Base-by-base conservation (phyloP, 2,888 invertebrate species). In the Athalia rosae region DNA sequence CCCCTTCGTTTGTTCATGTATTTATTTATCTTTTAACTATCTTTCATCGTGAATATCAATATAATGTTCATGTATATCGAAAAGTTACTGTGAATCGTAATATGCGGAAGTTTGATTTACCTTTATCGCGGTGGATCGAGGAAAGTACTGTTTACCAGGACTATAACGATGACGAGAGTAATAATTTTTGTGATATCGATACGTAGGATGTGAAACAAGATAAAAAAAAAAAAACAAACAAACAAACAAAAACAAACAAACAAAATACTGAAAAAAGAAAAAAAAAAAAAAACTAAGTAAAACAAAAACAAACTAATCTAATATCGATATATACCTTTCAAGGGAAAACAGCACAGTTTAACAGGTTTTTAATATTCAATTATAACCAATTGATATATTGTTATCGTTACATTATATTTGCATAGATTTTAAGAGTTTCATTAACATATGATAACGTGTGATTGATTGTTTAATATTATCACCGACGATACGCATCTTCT, bases 331-430 rank as follows among this genome's bases (percentile, higher is more conserved):
- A 50, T 48, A 48, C 13, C 28, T 53, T 9, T 71, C 58, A 71
- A 71, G 56, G 58, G 71, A 71, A 13, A 71, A 56, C 71, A 71
- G 28, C 74, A 61, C 48, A 74, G 62, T 74, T 74, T 61, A 74
- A 74, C 74, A 74, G 74, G 74, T 74, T 74, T 74, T 74, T 74
- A 62, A 74, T 50, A 74, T 74, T 71, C 56, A 58, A 74, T 74
- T 74, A 71, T 71, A 15, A 66, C 13, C 11, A 47, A 47, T 45
- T 15, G 47, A 47, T 66, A 66, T 7, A 66, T 63, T 63, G 59
- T 15, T 59, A 7, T 11, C 11, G 11, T 11, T 50, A 11, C 50
- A 50, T 50, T 4, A 13, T 13, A 66, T 48, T 66, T 66, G 66
- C 9, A 48, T 63, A 45, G 63, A 45, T 63, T 4, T 48, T 67